A percentile compares a stretch with the other conserved stretches of the same genome.
These are phyloP conservation scores for Sebastes aleutianus DNA, from an alignment of 2,797 vertebrate species.

Conservation along the genomic window DNA sequence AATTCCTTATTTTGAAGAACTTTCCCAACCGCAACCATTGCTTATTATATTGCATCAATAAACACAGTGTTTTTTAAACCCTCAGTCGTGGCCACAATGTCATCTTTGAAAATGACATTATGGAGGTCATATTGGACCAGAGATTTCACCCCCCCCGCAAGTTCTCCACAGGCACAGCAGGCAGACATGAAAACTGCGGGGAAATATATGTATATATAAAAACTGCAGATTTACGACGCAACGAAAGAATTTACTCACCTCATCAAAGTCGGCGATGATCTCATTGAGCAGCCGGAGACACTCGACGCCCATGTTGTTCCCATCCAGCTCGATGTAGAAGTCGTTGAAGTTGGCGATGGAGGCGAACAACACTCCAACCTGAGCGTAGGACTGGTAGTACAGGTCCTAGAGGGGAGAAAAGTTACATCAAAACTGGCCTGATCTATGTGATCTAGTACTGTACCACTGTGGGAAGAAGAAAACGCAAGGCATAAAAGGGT, in stretches of 20 bases:
- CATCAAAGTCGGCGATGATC: slow-evolving; percentile 97
- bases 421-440: not conserved
- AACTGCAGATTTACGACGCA: slow-evolving; percentile 33
- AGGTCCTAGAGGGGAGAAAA: slow-evolving; percentile 84
- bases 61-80: slow-evolving; percentile 47
- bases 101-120: slow-evolving; percentile 42
- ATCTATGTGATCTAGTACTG: not conserved
- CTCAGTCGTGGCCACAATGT: slow-evolving; percentile 35
- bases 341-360: slow-evolving; percentile 99
- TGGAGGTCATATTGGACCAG: not conserved
- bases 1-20: slow-evolving; percentile 54
- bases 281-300: slow-evolving; percentile 96
- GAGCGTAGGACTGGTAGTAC: slow-evolving; percentile 97
- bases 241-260: slow-evolving; percentile 77
- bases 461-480: not conserved
- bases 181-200: not conserved
- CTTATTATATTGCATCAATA: slow-evolving; percentile 57
- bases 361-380: slow-evolving; percentile 96
- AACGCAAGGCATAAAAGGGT: not conserved
- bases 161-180: not conserved
- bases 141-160: not conserved
- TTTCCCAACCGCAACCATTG: slow-evolving; percentile 49
- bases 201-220: not conserved
- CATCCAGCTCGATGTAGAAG: slow-evolving; percentile 98
- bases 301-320: slow-evolving; percentile 99